Evolutionary conservation across 2,113 vertebrate genomes (phyloP).

Genomic region (Menura novaehollandiae): DNA sequence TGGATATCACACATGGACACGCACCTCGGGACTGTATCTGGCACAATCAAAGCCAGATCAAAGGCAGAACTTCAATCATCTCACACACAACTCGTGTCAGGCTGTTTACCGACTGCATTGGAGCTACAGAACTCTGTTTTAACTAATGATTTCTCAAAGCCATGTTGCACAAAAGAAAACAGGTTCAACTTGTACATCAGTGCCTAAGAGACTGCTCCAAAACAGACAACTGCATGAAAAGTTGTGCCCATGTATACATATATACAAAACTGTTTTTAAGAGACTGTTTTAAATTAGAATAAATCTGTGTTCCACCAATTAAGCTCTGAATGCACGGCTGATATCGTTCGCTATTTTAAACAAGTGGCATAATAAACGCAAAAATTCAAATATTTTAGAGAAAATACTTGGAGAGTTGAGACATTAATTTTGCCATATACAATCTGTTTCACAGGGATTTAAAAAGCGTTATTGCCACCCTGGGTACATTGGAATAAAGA

Average conservation of each 20-base stretch:
- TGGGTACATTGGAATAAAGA: conserved; percentile 67
- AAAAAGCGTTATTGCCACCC: conserved; percentile 68
- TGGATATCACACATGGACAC: accelerated
- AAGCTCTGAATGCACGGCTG: conserved; percentile 39
- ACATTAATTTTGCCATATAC: conserved; percentile 73
- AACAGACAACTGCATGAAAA: conserved; percentile 58
- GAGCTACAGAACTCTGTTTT: neutral
- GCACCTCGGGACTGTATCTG: neutral
- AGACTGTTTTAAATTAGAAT: conserved; percentile 62
- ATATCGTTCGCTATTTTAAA: conserved; percentile 48
- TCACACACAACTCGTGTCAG: neutral
- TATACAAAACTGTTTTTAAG: conserved; percentile 64
- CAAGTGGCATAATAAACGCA: conserved; percentile 69
- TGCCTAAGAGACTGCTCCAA: conserved; percentile 52
- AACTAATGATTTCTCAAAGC: conserved; percentile 26
- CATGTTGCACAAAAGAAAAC: conserved; percentile 43
- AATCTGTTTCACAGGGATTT: conserved; percentile 72
- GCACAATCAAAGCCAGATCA: neutral
- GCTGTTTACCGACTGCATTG: neutral
- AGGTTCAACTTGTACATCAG: conserved; percentile 43
- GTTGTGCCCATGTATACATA: conserved; percentile 62
- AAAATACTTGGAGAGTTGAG: conserved; percentile 71
- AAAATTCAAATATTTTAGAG: conserved; percentile 74
- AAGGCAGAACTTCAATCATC: neutral
- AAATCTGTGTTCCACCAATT: conserved; percentile 65